These are phyloP conservation scores for Thermophis baileyi DNA, from an alignment of 2,113 vertebrate species.

Conservation along the genomic window DNA sequence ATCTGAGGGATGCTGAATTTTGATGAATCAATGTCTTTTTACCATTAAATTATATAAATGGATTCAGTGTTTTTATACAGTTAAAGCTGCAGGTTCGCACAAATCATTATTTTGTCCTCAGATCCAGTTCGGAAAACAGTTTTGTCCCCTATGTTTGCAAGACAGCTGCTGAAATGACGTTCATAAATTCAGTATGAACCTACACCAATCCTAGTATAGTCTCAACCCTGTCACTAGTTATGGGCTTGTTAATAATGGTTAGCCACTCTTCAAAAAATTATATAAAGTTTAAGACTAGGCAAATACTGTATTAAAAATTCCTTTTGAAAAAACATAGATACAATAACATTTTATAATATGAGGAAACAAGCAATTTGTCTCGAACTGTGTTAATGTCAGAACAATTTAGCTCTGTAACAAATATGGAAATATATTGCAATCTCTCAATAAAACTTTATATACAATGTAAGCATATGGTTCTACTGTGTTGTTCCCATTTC, in stretches of 20 bases:
- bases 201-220: background rate
- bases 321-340: background rate
- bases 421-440: constrained; percentile 20
- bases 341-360: background rate
- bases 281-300: background rate
- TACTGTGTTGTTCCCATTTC: background rate
- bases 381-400: background rate
- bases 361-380: background rate
- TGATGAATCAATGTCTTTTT: constrained; percentile 4
- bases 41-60: constrained; percentile 35
- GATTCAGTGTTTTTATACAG: background rate
- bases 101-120: background rate
- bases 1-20: constrained; percentile 37
- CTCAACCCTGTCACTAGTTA: background rate
- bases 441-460: constrained; percentile 37
- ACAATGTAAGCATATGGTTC: background rate
- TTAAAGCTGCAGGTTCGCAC: background rate
- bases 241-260: background rate
- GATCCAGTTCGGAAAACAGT: background rate
- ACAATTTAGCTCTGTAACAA: constrained; percentile 1
- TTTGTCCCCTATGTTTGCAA: background rate
- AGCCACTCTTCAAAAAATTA: background rate
- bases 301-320: background rate
- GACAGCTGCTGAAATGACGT: background rate
- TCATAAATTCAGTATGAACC: background rate